A percentile compares a stretch with the other conserved stretches of the same genome.
phyloP scores from a whole-genome alignment of 2,113 vertebrate species.

The Halcyon senegalensis region DNA sequence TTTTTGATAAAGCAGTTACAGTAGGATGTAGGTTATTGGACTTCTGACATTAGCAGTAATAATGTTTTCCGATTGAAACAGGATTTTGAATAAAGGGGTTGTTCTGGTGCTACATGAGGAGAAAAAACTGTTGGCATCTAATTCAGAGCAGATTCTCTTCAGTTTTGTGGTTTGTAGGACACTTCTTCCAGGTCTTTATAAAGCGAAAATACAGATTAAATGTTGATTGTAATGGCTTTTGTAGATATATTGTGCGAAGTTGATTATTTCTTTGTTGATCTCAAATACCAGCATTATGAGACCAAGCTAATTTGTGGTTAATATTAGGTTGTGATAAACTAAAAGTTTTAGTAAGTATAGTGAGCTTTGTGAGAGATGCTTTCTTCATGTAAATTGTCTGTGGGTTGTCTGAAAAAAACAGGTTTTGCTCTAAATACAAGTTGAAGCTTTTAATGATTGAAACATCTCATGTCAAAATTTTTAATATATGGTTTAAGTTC shows the following conservation, averaged over 20 bases:
- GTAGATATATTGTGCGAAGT: neutral
- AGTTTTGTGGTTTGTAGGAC: neutral
- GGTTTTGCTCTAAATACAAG: neutral
- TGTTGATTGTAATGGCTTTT: neutral
- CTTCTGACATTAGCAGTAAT: neutral
- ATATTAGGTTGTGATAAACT: neutral
- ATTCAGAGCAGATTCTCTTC: neutral
- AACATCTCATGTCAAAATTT: neutral
- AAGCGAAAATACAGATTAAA: neutral
- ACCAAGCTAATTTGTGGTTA: neutral
- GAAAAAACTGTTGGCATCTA: neutral
- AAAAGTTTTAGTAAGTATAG: neutral
- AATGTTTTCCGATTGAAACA: neutral
- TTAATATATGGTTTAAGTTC: neutral
- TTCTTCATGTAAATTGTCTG: neutral
- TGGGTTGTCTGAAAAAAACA: neutral
- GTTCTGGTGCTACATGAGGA: neutral
- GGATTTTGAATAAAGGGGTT: neutral
- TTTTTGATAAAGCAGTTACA: neutral
- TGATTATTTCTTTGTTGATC: neutral
- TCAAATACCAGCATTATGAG: neutral
- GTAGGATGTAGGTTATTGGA: neutral
- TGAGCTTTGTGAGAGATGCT: neutral
- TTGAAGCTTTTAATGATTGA: neutral
- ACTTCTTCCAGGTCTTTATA: neutral